Base-by-base conservation (phyloP, 2,113 vertebrate genomes). In the Microcebus murinus region DNA sequence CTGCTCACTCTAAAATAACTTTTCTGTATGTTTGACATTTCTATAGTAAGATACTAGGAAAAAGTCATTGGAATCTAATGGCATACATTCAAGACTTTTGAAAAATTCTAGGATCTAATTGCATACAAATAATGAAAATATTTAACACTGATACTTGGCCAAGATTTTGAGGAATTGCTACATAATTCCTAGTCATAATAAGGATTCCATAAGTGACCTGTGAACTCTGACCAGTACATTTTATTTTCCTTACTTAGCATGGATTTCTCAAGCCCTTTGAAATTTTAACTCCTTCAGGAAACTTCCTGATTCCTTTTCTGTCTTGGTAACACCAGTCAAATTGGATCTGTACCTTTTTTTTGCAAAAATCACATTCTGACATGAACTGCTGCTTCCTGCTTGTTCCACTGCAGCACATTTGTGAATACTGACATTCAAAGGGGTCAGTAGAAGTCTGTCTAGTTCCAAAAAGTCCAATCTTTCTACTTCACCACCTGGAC, bases 91-190 rank as follows among this genome's bases (percentile, higher is more conserved):
- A 91, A 18, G n/a, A 48, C 48, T 87, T 89, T 77, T 63, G 31
- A 81, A 71, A 70, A 81, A 63, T 79, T 79, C 31, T 84, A 88
- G 42, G 42, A 61, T 94, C 88, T 52, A 70, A 63, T 8, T 79
- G 42, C 70, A 63, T 84, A 63, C 59, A 83, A 82, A 68, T 63
- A 67, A 65, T 18, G 39, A 87, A 93, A 96, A 90, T 83, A 83
- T 80, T 91, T 88, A 83, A 91, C n/a, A 81, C 68, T 95, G 70
- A 82, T 63, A 84, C 27, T 87, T 21, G 25, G 63, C 87, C 80
- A 96, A 77, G 55, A 68, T 95, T 83, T 79, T 93, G 82, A 93
- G 55, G 39, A 91, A 95, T 84, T 87, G 76, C 91, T 84, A 61
- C 48, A 73, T 63, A 94, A 73, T 83, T 90, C 67, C 39, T 59